Evolutionary conservation across 2,888 invertebrate genomes (phyloP).

Genomic region (Dryadula phaetusa): DNA sequence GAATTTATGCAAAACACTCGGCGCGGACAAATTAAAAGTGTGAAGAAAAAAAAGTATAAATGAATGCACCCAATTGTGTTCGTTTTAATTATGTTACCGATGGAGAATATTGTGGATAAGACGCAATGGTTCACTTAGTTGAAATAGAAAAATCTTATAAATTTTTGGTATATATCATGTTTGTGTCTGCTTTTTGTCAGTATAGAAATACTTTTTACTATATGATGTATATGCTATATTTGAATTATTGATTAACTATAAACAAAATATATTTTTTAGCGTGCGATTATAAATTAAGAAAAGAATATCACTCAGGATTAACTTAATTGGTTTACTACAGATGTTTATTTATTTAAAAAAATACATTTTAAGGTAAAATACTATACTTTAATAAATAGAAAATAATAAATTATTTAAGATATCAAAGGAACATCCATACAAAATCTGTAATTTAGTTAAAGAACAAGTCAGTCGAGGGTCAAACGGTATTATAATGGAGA

Average conservation of each 20-base stretch:
- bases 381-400: background rate
- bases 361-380: no score
- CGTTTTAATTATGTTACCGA: conserved; percentile 73
- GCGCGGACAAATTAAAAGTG: conserved; percentile 80
- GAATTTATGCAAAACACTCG: conserved; percentile 82
- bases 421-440: conserved; percentile 33
- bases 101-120: conserved; percentile 53
- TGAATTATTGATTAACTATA: no score
- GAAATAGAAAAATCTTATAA: background rate
- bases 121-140: background rate
- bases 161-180: no score
- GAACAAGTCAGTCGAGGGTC: conserved; percentile 44
- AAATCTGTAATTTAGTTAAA: conserved; percentile 31
- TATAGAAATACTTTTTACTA: no score
- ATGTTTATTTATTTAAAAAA: no score
- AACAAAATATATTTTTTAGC: no score
- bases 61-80: conserved; percentile 79
- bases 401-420: background rate
- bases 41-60: conserved; percentile 72
- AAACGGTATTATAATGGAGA: conserved; percentile 62
- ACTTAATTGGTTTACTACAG: no score
- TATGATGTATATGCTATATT: no score
- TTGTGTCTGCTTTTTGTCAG: no score
- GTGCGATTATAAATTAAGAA: no score
- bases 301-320: no score